A percentile compares a stretch with the other conserved stretches of the same genome.
phyloP scores from a whole-genome alignment of 2,797 vertebrate species.

The Tangara arthus region DNA sequence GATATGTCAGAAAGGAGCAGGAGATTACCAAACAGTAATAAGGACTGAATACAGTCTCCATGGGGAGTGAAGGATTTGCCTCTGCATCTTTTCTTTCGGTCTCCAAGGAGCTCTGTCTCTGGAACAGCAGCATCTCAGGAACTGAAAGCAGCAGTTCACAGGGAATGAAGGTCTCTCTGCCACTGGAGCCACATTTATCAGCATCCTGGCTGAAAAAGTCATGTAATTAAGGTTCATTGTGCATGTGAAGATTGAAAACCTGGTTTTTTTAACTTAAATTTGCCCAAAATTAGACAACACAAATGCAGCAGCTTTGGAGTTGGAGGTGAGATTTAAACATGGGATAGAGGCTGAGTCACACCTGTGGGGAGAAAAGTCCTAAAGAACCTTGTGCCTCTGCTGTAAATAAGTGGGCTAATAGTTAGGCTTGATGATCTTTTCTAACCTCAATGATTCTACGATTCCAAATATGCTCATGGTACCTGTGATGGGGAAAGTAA shows the following conservation, averaged over 20 bases:
- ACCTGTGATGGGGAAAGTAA: background rate
- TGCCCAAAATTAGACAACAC: background rate
- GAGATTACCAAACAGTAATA: background rate
- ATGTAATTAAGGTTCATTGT: background rate
- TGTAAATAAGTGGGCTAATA: background rate
- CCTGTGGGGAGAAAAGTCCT: background rate
- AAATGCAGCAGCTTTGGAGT: background rate
- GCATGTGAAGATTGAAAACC: background rate
- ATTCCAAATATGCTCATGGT: background rate
- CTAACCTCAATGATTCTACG: background rate
- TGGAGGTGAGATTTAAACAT: background rate
- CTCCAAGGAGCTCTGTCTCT: slow-evolving; percentile 60
- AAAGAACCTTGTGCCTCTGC: background rate
- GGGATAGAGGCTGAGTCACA: background rate
- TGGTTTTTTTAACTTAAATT: background rate
- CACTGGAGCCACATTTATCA: slow-evolving; percentile 18
- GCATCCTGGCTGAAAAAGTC: background rate
- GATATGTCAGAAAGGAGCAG: background rate
- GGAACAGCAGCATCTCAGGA: slow-evolving; percentile 42
- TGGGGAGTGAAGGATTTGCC: slow-evolving; percentile 31
- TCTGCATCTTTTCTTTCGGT: slow-evolving; percentile 46
- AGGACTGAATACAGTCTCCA: slow-evolving; percentile 12
- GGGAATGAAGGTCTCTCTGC: slow-evolving; percentile 19
- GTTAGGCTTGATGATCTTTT: background rate
- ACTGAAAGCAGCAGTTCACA: slow-evolving; percentile 49